Percentiles rank a stretch among this genome's conserved stretches.
These are phyloP conservation scores for Cinara cedri DNA, from an alignment of 2,888 invertebrate species.

Conservation along the genomic window DNA sequence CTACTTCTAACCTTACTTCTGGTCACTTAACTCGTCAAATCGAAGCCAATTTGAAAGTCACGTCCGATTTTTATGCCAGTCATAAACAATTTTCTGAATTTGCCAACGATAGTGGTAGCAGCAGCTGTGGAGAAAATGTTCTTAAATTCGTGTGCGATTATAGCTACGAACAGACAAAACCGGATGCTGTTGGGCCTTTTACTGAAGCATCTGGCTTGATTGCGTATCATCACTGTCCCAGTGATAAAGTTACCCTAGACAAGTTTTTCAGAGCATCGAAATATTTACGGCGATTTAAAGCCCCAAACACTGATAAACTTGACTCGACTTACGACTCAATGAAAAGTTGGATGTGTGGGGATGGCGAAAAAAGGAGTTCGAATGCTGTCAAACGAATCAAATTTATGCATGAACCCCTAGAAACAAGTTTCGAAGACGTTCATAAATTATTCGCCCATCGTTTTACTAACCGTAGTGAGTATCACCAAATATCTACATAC, in stretches of 20 bases:
- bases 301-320: not conserved
- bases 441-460: not conserved
- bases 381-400: not conserved
- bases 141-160: not conserved
- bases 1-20: no score
- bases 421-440: not conserved
- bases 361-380: no score
- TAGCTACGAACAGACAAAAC: not conserved
- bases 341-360: not conserved
- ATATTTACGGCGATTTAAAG: not conserved
- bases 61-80: not conserved
- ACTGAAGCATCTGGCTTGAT: no score
- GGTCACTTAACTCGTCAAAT: conserved; percentile 4
- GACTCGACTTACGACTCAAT: no score
- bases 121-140: not conserved
- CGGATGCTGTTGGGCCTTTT: not conserved
- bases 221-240: not conserved
- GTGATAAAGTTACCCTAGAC: not conserved
- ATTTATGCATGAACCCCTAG: no score
- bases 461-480: not conserved
- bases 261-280: conserved; percentile 9
- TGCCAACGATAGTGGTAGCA: no score
- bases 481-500: not conserved
- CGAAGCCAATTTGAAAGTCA: conserved; percentile 3
- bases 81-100: not conserved